These are phyloP conservation scores for Danio aesculapii DNA, from an alignment of 2,797 vertebrate species.

Conservation along the genomic window DNA sequence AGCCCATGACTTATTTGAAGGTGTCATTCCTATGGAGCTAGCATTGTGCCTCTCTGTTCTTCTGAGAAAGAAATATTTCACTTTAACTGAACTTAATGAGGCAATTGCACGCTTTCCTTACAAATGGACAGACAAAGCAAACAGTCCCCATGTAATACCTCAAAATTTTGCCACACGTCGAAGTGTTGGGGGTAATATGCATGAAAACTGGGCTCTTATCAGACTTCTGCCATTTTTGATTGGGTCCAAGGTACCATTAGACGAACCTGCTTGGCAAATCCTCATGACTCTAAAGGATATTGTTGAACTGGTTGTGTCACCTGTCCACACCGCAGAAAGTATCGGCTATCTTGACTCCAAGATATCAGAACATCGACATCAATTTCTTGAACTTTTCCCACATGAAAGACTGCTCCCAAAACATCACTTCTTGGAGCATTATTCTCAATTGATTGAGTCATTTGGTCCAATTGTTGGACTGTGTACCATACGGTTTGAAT, in stretches of 20 bases:
- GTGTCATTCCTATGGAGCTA: constrained; percentile 50
- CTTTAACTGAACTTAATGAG: constrained; percentile 48
- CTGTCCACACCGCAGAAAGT: constrained; percentile 55
- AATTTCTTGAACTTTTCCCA: neutral
- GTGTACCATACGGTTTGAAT: constrained; percentile 57
- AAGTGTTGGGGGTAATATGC: constrained; percentile 41
- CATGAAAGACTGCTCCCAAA: constrained; percentile 43
- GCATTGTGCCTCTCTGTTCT: constrained; percentile 56
- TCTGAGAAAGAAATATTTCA: constrained; percentile 58
- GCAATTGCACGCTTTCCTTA: constrained; percentile 46
- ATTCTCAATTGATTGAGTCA: constrained; percentile 33
- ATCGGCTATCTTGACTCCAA: constrained; percentile 57
- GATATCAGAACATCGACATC: constrained; percentile 58
- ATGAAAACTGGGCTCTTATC: constrained; percentile 57
- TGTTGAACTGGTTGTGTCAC: constrained; percentile 54
- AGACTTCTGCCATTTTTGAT: constrained; percentile 53
- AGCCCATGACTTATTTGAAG: constrained; percentile 58
- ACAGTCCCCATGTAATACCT: constrained; percentile 43
- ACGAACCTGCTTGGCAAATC: constrained; percentile 56
- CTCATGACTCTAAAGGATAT: constrained; percentile 61
- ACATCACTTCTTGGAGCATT: constrained; percentile 57
- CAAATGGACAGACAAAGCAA: constrained; percentile 58
- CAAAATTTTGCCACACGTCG: constrained; percentile 6
- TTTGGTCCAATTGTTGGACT: constrained; percentile 40
- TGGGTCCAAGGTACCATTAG: constrained; percentile 49